Evolutionary conservation across 2,797 vertebrate species (phyloP).

Genomic region (Helarctos malayanus): DNA sequence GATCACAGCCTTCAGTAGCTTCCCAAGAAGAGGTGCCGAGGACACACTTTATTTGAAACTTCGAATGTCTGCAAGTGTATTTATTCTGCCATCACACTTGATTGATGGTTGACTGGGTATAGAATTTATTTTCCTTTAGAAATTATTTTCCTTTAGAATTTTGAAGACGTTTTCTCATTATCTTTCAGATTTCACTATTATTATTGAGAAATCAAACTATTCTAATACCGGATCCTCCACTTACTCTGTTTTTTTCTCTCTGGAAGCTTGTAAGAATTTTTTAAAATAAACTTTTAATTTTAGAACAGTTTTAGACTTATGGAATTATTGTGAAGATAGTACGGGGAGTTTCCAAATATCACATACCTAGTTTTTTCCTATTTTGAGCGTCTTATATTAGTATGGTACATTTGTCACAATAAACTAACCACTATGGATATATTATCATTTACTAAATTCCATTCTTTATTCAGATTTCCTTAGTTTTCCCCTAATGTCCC

Average conservation of each 20-base stretch:
- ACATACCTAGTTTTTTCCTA: background rate
- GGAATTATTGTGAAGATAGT: background rate
- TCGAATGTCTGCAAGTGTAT: background rate
- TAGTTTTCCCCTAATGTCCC: background rate
- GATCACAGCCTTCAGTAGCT: background rate
- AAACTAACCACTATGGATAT: background rate
- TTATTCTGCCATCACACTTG: background rate
- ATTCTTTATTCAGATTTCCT: background rate
- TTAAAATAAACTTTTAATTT: slow-evolving; percentile 30
- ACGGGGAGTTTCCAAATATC: background rate
- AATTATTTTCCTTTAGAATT: slow-evolving; percentile 55
- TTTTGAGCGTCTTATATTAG: background rate
- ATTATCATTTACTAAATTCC: background rate
- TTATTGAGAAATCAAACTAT: slow-evolving; percentile 26
- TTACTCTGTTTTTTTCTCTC: background rate
- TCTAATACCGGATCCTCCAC: background rate
- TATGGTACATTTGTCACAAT: background rate
- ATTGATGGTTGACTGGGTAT: slow-evolving; percentile 38
- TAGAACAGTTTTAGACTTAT: background rate
- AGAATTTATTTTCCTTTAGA: slow-evolving; percentile 62
- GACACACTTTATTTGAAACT: slow-evolving; percentile 23
- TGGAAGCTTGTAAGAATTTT: background rate
- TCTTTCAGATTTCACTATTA: slow-evolving; percentile 17
- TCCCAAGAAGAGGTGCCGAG: background rate
- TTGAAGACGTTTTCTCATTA: background rate